Evolutionary conservation across 2,888 invertebrate genomes (phyloP).

Genomic region (Dryobotodes eremita): DNA sequence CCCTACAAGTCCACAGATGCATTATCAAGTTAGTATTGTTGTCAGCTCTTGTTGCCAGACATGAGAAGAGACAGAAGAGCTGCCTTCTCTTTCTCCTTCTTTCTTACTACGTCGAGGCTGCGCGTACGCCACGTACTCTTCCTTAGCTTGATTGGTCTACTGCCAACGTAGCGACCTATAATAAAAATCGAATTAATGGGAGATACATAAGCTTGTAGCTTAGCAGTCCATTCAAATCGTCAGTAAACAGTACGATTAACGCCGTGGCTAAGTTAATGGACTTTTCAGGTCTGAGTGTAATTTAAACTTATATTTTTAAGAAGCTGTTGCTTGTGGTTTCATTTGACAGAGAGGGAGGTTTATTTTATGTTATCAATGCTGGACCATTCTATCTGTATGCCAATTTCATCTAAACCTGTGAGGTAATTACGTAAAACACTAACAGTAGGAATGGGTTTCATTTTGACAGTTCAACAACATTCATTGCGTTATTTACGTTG

Average conservation of each 20-base stretch:
- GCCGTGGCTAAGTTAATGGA: not conserved
- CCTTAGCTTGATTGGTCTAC: slow-evolving; percentile 98
- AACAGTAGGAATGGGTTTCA: too few species aligned
- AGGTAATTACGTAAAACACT: too few species aligned
- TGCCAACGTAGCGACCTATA: slow-evolving; percentile 98
- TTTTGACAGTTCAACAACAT: too few species aligned
- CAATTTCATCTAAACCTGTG: not conserved
- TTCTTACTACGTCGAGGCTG: slow-evolving; percentile 97
- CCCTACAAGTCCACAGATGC: slow-evolving; percentile 30
- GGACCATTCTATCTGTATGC: not conserved
- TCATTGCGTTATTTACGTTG: too few species aligned
- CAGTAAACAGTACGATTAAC: not conserved
- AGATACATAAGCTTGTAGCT: not conserved
- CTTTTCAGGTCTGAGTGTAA: too few species aligned
- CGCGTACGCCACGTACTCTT: slow-evolving; percentile 99
- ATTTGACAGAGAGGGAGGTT: not conserved
- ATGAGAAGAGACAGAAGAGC: slow-evolving; percentile 94
- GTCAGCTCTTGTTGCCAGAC: slow-evolving; percentile 89
- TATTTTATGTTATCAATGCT: not conserved
- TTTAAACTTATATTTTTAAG: not conserved
- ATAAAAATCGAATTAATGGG: slow-evolving; percentile 5
- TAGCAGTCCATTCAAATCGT: not conserved
- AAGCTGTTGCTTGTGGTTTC: not conserved
- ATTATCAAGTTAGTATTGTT: slow-evolving; percentile 33
- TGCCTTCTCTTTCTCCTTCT: slow-evolving; percentile 98